phyloP scores from a whole-genome alignment of 2,113 vertebrate species.

The Cochlearius cochlearius region DNA sequence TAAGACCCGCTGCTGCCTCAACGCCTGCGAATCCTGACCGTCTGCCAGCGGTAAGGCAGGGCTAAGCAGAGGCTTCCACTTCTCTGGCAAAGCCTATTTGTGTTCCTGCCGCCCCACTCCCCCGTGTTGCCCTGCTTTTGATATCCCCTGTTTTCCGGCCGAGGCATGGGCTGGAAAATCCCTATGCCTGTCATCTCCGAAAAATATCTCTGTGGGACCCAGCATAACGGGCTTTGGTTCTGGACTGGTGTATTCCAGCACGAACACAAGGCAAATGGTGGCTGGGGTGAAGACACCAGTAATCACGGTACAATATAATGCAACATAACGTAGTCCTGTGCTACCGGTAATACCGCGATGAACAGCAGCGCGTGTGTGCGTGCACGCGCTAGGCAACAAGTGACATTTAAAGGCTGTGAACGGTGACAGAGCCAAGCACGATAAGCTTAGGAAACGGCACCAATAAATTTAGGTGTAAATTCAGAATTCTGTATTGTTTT shows the following conservation, averaged over 20 bases:
- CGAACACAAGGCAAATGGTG: fast-evolving
- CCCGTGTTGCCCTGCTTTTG: neutral
- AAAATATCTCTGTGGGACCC: neutral
- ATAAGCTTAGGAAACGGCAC: neutral
- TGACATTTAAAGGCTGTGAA: neutral
- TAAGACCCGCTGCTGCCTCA: neutral
- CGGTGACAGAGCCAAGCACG: fast-evolving
- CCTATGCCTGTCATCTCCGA: neutral
- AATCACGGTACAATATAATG: fast-evolving
- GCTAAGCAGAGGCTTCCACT: neutral
- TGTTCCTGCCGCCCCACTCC: neutral
- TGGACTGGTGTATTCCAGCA: neutral
- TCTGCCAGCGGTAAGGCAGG: neutral
- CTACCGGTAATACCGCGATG: neutral
- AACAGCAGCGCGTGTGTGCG: neutral
- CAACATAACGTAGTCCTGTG: neutral
- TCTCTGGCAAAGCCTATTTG: neutral
- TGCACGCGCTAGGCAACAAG: neutral
- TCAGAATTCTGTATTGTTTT: neutral
- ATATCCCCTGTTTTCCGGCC: neutral
- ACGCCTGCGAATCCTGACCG: neutral
- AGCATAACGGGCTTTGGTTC: neutral
- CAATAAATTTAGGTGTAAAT: neutral
- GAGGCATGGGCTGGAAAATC: neutral
- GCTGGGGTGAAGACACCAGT: neutral